Evolutionary conservation across 2,113 vertebrate species (phyloP).

Genomic region (Semicossyphus pulcher): DNA sequence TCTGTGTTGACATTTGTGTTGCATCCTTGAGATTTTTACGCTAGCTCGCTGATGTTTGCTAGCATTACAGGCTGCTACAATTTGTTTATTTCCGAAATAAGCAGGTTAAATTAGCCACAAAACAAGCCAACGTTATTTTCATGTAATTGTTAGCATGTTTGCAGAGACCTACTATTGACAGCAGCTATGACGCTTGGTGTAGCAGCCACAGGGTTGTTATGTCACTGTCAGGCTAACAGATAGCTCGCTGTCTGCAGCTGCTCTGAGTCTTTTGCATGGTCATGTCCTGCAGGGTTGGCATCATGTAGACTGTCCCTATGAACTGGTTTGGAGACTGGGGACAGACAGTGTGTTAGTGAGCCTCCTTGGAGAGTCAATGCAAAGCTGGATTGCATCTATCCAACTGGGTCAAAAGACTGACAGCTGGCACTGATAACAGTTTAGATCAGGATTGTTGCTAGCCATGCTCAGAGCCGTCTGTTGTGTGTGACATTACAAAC

Average conservation of each 20-base stretch:
- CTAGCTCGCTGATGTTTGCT: constrained; percentile 18
- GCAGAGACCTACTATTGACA: constrained; percentile 6
- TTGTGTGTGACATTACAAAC: constrained; percentile 36
- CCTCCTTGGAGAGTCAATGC: constrained; percentile 33
- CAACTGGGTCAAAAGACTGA: constrained; percentile 67
- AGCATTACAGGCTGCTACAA: not conserved
- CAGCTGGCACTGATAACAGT: constrained; percentile 57
- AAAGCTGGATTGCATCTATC: constrained; percentile 34
- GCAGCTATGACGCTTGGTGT: constrained; percentile 50
- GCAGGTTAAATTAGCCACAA: not conserved
- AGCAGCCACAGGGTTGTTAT: constrained; percentile 54
- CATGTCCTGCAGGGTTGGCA: constrained; percentile 46
- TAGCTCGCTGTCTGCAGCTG: constrained; percentile 46
- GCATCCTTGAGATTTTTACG: constrained; percentile 4
- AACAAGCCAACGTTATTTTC: not conserved
- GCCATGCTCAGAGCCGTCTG: constrained; percentile 43
- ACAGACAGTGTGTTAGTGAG: constrained; percentile 11
- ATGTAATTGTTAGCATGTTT: constrained; percentile 23
- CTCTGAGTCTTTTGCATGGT: constrained; percentile 3
- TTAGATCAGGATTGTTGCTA: constrained; percentile 48
- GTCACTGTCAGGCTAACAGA: constrained; percentile 64
- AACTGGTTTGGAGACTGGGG: constrained; percentile 6
- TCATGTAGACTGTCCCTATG: constrained; percentile 67
- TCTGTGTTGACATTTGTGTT: constrained; percentile 21
- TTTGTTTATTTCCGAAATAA: not conserved